Evolutionary conservation across 2,113 vertebrate genomes (phyloP).

Genomic region (Echinops telfairi): DNA sequence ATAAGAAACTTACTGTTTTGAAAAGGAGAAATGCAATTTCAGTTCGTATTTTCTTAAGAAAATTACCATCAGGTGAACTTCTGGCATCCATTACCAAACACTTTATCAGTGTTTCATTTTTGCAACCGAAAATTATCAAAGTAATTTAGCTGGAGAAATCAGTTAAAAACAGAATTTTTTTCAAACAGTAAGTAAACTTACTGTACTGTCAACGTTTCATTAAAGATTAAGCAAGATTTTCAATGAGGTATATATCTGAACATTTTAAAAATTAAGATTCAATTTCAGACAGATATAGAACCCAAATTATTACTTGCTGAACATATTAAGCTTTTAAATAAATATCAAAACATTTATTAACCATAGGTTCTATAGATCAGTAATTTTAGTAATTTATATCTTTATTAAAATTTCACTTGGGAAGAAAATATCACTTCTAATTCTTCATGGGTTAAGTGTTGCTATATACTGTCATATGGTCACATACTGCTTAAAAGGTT

Average conservation of each 20-base stretch:
- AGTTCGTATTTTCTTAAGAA: constrained; percentile 7
- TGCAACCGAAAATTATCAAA: constrained; percentile 28
- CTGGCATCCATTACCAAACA: constrained; percentile 1
- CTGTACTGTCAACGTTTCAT: constrained; percentile 13
- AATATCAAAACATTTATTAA: constrained; percentile 51
- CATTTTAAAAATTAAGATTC: constrained; percentile 48
- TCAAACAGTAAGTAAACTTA: constrained; percentile 12
- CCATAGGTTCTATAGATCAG: constrained; percentile 3
- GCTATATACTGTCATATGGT: neutral
- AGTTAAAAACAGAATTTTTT: constrained; percentile 3
- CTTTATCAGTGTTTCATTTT: neutral
- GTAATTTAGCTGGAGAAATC: constrained; percentile 25
- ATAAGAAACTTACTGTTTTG: constrained; percentile 33
- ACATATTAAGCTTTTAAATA: constrained; percentile 40
- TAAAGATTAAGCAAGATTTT: constrained; percentile 33
- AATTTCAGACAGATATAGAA: constrained; percentile 17
- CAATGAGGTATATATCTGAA: neutral
- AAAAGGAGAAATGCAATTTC: constrained; percentile 27
- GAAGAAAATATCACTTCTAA: constrained; percentile 27
- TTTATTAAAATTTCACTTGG: constrained; percentile 35
- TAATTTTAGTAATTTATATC: constrained; percentile 42
- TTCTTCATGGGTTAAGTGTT: constrained; percentile 23
- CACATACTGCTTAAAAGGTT: neutral
- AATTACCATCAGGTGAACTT: neutral
- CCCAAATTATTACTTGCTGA: constrained; percentile 18